A percentile compares a stretch with the other conserved stretches of the same genome.
Evolutionary conservation across 2,888 invertebrate species (phyloP).

Genomic region (Hyppa rectilinea): DNA sequence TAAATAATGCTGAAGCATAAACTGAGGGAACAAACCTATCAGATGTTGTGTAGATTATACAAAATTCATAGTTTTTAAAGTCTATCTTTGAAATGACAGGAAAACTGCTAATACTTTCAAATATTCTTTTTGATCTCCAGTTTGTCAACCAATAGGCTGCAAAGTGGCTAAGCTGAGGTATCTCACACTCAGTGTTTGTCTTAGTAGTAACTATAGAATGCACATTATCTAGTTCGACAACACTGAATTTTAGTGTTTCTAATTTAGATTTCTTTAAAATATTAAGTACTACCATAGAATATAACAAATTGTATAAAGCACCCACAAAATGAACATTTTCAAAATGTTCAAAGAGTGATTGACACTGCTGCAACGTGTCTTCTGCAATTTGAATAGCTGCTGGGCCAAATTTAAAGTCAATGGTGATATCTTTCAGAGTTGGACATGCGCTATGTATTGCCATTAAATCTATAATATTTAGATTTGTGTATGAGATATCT

Average conservation of each 20-base stretch:
- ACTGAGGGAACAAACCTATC: conserved; percentile 56
- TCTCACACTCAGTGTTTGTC: background rate
- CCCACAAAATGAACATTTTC: conserved; percentile 81
- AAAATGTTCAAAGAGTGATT: conserved; percentile 77
- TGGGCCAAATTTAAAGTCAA: conserved; percentile 77
- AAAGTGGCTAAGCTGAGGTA: conserved; percentile 69
- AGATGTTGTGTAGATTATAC: conserved; percentile 69
- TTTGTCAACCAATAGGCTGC: conserved; percentile 71
- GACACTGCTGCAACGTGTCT: conserved; percentile 68
- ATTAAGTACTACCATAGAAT: conserved; percentile 69
- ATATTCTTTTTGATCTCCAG: conserved; percentile 60
- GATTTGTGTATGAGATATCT: conserved; percentile 81
- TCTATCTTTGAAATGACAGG: conserved; percentile 66
- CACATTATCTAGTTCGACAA: conserved; percentile 66
- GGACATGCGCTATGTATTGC: conserved; percentile 77
- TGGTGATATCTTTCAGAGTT: conserved; percentile 76
- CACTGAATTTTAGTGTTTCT: conserved; percentile 74
- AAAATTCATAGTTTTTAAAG: conserved; percentile 72
- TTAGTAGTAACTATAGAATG: conserved; percentile 27
- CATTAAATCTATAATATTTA: conserved; percentile 77
- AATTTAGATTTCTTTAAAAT: conserved; percentile 74
- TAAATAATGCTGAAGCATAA: conserved; percentile 73
- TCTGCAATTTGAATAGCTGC: conserved; percentile 52
- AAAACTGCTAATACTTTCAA: conserved; percentile 61
- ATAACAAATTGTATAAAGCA: conserved; percentile 72